Percentiles rank a stretch among this genome's conserved stretches.
Evolutionary conservation across 2,888 invertebrate genomes (phyloP).

Genomic region (Phengaris alcon): DNA sequence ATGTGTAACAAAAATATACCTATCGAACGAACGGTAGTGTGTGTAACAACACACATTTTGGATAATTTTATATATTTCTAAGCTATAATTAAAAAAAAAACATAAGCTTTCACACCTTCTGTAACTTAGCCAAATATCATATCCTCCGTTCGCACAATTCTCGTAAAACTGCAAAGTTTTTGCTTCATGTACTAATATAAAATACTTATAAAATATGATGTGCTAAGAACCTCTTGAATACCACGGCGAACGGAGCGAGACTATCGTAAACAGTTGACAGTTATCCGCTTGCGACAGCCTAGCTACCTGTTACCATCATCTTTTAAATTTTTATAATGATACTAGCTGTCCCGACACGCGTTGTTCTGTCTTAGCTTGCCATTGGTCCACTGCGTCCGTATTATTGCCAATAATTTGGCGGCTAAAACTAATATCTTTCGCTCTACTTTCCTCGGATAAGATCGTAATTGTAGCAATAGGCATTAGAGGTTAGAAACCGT

Average conservation of each 20-base stretch:
- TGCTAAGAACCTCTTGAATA: neutral
- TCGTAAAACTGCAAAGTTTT: too few species aligned
- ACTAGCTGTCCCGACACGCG: neutral
- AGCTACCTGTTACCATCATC: neutral
- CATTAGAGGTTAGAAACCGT: conserved; percentile 46
- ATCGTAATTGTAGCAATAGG: conserved; percentile 40
- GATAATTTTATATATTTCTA: too few species aligned
- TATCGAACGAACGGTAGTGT: too few species aligned
- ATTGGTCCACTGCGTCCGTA: neutral
- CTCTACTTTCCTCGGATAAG: conserved; percentile 38
- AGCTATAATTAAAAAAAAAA: too few species aligned
- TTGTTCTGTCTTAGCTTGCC: too few species aligned
- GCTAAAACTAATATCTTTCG: neutral
- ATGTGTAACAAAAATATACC: too few species aligned
- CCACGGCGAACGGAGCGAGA: neutral
- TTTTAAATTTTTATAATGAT: neutral
- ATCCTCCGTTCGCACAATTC: too few species aligned
- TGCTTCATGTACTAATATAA: neutral
- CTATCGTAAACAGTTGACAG: neutral
- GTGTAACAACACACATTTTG: too few species aligned
- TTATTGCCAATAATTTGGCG: neutral
- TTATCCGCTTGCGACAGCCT: neutral
- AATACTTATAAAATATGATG: neutral
- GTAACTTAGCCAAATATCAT: too few species aligned
- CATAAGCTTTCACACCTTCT: too few species aligned